Base-by-base conservation (phyloP, 2,888 invertebrate genomes). In the Listrodromus nycthemerus region DNA sequence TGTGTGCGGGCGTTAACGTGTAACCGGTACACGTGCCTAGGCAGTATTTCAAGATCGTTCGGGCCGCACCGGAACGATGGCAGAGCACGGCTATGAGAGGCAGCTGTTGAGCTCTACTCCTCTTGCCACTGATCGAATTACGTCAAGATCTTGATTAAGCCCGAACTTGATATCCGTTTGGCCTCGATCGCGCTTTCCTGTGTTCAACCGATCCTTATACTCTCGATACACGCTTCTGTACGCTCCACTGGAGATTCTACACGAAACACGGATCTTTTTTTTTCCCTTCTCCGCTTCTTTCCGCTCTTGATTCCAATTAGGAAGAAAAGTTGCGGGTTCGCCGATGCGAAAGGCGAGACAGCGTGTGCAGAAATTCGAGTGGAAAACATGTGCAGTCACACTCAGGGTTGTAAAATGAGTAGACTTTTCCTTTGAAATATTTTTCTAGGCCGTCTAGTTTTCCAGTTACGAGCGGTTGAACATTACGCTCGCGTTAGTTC, bases 101-200 rank as follows among this genome's bases (percentile, higher is more conserved):
- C 58, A 45, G 71, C 41, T 58, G 71, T 65, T 27, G 48, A 48
- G 73, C 73, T 48, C 48, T 30, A 45, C 73, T 61, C 73, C 48
- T 73, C 73, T 61, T 63, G 61, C 61, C 48, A 19, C 77, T 77
- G 77, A 77, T 77, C 77, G 77, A 77, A 77, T 77, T 77, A 77
- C 77, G 61, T 58, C 58, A 69, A 77, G 77, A 77, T 77, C 77
- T 77, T 77, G 77, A 77, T 77, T 77, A 77, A 77, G 63, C 77
- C 61, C 48, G 69, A 61, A 63, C 61, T 77, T 77, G 69, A 77
- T 77, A 77, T 77, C 77, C 77, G 77, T 77, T 77, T 63, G 77
- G 77, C 77, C 77, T 77, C 77, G 77, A 77, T 70, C 76, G 66
- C 66, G 55, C 55, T 52, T 66, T 48, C 33, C 61, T 19, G 69